These are phyloP conservation scores for Perodicticus potto DNA, from an alignment of 2,797 vertebrate species.

Conservation along the genomic window DNA sequence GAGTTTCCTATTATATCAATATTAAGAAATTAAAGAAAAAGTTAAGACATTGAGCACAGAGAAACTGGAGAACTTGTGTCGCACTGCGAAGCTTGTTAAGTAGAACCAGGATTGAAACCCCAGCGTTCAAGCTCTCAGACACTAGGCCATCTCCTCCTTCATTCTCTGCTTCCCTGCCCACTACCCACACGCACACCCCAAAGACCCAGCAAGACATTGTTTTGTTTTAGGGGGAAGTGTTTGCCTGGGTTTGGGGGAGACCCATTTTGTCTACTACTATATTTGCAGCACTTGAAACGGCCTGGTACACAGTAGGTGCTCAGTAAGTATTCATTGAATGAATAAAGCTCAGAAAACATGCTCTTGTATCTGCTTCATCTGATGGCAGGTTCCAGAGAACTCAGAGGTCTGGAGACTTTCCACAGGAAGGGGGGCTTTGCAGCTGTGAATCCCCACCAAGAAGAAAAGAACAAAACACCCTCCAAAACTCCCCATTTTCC, in stretches of 20 bases:
- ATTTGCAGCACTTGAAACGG: not conserved
- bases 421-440: not conserved
- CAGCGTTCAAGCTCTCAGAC: rapidly evolving
- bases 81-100: too few relatives aligned
- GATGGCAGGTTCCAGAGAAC: not conserved
- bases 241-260: not conserved
- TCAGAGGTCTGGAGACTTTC: not conserved
- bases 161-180: too few relatives aligned
- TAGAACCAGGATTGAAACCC: not conserved
- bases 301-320: not conserved
- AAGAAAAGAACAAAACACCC: not conserved
- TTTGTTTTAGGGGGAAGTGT: not conserved
- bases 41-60: not conserved
- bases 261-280: not conserved
- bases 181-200: not conserved
- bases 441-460: rapidly evolving
- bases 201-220: not conserved
- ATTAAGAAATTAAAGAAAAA: slow-evolving; percentile 8
- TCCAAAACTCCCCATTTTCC: not conserved
- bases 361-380: not conserved
- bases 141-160: rapidly evolving
- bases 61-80: rapidly evolving
- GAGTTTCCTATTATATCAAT: not conserved
- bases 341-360: not conserved
- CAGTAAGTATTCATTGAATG: not conserved